Evolutionary conservation across 2,113 vertebrate species (phyloP).

Genomic region (Hylia prasina): DNA sequence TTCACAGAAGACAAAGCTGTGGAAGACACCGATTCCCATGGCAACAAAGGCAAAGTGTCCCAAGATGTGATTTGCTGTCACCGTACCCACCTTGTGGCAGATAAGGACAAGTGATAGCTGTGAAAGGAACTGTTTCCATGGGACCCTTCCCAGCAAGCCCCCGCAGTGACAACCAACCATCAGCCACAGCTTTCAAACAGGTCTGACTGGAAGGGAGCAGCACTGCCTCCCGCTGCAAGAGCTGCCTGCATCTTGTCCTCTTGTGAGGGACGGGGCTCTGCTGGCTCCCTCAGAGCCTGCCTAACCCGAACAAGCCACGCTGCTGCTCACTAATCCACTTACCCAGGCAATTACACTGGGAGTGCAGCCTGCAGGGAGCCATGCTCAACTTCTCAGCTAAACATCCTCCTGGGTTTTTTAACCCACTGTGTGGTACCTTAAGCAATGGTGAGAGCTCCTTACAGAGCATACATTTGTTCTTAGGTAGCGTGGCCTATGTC

Average conservation of each 20-base stretch:
- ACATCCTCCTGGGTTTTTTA: not conserved
- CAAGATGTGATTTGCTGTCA: slow-evolving; percentile 54
- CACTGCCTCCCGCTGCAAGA: not conserved
- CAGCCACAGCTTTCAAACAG: not conserved
- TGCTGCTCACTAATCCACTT: not conserved
- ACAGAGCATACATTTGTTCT: not conserved
- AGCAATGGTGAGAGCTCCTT: not conserved
- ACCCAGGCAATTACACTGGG: not conserved
- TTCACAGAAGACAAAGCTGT: slow-evolving; percentile 12
- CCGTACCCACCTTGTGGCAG: not conserved
- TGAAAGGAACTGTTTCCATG: slow-evolving; percentile 46
- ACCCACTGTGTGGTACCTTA: not conserved
- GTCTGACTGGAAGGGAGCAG: not conserved
- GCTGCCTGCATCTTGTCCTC: not conserved
- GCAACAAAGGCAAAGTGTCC: slow-evolving; percentile 49
- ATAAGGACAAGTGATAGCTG: slow-evolving; percentile 20
- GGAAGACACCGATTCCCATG: not conserved
- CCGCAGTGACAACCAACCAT: not conserved
- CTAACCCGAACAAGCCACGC: not conserved
- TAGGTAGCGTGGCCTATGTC: not conserved
- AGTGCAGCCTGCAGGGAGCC: not conserved
- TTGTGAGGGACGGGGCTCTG: not conserved
- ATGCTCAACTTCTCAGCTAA: not conserved
- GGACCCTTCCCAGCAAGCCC: not conserved
- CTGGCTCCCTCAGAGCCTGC: not conserved